Evolutionary conservation across 2,888 invertebrate genomes (phyloP).

Genomic region (Drosophila suboccidentalis): DNA sequence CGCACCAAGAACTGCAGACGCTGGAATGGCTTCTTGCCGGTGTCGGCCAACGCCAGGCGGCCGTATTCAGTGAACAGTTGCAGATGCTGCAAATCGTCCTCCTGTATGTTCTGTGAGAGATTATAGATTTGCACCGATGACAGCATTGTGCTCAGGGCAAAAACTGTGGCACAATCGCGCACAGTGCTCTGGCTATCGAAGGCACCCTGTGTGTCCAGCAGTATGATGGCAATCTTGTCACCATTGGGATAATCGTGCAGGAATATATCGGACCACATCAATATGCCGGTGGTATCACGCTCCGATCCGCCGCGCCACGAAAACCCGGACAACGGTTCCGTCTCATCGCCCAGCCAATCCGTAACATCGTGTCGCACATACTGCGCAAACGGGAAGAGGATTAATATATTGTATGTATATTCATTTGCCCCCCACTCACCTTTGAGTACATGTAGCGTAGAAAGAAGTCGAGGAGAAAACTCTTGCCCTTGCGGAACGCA

Average conservation of each 20-base stretch:
- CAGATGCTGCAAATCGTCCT: slow-evolving; percentile 98
- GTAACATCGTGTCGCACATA: slow-evolving; percentile 87
- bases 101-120: slow-evolving; percentile 98
- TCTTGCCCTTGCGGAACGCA: slow-evolving; percentile 99
- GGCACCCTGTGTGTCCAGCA: slow-evolving; percentile 98
- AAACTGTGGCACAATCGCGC: slow-evolving; percentile 98
- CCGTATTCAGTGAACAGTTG: slow-evolving; percentile 99
- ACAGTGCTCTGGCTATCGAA: slow-evolving; percentile 99
- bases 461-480: slow-evolving; percentile 98
- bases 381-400: slow-evolving; percentile 77
- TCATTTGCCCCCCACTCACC: slow-evolving; percentile 86
- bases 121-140: slow-evolving; percentile 99
- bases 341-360: slow-evolving; percentile 94
- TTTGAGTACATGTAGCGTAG: slow-evolving; percentile 95
- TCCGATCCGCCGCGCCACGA: slow-evolving; percentile 99
- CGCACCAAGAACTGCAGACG: slow-evolving; percentile 95
- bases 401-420: background rate
- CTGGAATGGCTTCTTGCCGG: slow-evolving; percentile 96
- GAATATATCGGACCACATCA: slow-evolving; percentile 98
- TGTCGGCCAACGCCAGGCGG: slow-evolving; percentile 95
- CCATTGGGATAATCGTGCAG: slow-evolving; percentile 90
- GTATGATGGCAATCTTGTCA: slow-evolving; percentile 94
- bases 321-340: slow-evolving; percentile 94
- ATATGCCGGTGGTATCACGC: slow-evolving; percentile 97
- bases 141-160: slow-evolving; percentile 99